A percentile compares a stretch with the other conserved stretches of the same genome.
Conservation (phyloP, 2,797 vertebrate genomes). For the Lutjanus argentimaculatus region DNA sequence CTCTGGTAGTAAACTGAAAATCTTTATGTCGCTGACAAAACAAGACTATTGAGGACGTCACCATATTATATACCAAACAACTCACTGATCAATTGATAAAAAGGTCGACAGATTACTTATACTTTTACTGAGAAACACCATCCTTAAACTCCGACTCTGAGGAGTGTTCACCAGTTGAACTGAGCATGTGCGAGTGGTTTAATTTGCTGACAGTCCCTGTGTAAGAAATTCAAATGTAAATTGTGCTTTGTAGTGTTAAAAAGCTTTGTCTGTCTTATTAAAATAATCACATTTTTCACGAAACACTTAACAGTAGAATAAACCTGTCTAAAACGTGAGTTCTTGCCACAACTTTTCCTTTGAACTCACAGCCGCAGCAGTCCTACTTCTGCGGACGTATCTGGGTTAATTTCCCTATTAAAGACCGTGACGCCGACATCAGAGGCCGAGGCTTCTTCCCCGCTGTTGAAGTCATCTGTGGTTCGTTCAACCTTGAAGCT, state of each 20-base stretch:
- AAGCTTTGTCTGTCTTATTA: neutral
- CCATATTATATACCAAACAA: too few species aligned
- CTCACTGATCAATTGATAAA: too few species aligned
- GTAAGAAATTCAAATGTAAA: neutral
- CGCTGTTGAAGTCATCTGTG: constrained; percentile 17
- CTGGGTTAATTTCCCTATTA: constrained; percentile 46
- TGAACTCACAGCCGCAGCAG: neutral
- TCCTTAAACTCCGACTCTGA: too few species aligned
- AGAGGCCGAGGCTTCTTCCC: constrained; percentile 25
- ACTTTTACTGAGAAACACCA: too few species aligned
- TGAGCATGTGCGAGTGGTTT: too few species aligned
- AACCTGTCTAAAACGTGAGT: neutral
- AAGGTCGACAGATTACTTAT: too few species aligned
- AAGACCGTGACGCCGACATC: constrained; percentile 37
- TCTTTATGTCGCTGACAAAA: too few species aligned
- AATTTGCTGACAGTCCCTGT: too few species aligned
- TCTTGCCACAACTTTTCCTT: neutral
- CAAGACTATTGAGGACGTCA: too few species aligned
- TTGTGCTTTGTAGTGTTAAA: neutral
- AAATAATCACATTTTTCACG: neutral
- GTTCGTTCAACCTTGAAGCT: constrained; percentile 16
- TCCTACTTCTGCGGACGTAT: neutral
- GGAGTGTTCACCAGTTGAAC: too few species aligned
- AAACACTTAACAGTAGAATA: too few species aligned
- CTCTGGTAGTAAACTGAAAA: too few species aligned